Evolutionary conservation across 2,888 invertebrate species (phyloP).

Genomic region (Epiblema foenella): DNA sequence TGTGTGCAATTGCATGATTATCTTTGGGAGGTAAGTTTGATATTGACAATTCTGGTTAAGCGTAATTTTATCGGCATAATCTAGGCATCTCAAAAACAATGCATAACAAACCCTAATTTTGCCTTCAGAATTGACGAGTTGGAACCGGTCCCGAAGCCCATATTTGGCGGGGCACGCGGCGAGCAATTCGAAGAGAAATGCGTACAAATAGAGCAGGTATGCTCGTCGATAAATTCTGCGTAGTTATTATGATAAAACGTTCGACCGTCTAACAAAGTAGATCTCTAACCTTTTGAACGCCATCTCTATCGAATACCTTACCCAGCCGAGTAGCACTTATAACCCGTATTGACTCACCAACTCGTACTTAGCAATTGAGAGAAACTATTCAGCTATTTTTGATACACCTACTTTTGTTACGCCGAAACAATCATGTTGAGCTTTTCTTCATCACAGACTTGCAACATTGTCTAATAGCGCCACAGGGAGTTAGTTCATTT

Average conservation of each 20-base stretch:
- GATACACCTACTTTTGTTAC: not conserved
- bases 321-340: not conserved
- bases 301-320: no score
- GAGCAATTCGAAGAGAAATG: constrained; percentile 88
- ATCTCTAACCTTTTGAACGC: not conserved
- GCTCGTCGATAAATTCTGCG: not conserved
- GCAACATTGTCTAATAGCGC: not conserved
- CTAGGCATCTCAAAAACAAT: not conserved
- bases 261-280: not conserved
- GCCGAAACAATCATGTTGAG: not conserved
- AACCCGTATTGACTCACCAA: not conserved
- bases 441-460: not conserved
- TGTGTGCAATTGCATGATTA: constrained; percentile 95
- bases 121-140: constrained; percentile 88
- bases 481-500: not conserved
- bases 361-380: no score
- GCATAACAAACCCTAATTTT: constrained; percentile 2
- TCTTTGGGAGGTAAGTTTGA: constrained; percentile 88
- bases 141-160: constrained; percentile 87
- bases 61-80: no score
- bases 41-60: not conserved
- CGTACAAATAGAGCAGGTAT: constrained; percentile 86
- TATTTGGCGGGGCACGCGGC: constrained; percentile 91
- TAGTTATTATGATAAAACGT: not conserved
- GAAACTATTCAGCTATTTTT: no score